Evolutionary conservation across 1,140 invertebrate genomes (phyloP), one percentile per base, ranked within the genome.

Genomic region (Panagrolaimus sp.): DNA sequence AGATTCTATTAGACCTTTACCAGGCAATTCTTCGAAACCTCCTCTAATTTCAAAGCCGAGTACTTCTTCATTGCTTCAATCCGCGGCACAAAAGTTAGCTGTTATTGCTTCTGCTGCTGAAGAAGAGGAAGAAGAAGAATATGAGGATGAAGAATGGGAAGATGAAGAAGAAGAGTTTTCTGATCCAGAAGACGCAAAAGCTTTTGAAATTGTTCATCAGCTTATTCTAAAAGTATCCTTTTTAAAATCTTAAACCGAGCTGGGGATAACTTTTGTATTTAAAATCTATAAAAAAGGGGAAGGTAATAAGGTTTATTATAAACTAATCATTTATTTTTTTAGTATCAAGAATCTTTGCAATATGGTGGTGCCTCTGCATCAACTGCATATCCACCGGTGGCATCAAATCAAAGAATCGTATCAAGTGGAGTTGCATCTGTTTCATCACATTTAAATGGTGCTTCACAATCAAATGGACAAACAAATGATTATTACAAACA

Each of bases 401-500:
- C 47, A 26, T 21, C 32, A 1, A 21, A 24, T 21, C 45, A 24
- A 10, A 65, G 47, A 24, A 38, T 21, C 9, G 32, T 52, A 12
- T 52, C 47, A 15, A 55, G 45, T 24, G 68, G 43, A 14, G 58
- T 46, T n/a, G 43, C 38, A 12, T 17, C 68, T 17, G 43, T 43
- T 21, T 67, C 55, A 21, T 28, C 68, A 67, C 43, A 45, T 32
- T 38, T 38, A 38, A 43, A 69, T 69, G 24, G 26, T 26, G 17
- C 17, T 68, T 68, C 24, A 24, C 21, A 28, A n/a, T 28, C 65
- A 7, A 43, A 67, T 10, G 14, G 24, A n/a, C 71, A 12, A 45
- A 48, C 55, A 63, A 28, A 46, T 43, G 21, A 65, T 17, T 58
- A 62, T 28, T 77, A 77, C 70, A 75, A 74, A 46, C n/a, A 26